phyloP scores from a whole-genome alignment of 2,797 vertebrate species.

The Mareca penelope region DNA sequence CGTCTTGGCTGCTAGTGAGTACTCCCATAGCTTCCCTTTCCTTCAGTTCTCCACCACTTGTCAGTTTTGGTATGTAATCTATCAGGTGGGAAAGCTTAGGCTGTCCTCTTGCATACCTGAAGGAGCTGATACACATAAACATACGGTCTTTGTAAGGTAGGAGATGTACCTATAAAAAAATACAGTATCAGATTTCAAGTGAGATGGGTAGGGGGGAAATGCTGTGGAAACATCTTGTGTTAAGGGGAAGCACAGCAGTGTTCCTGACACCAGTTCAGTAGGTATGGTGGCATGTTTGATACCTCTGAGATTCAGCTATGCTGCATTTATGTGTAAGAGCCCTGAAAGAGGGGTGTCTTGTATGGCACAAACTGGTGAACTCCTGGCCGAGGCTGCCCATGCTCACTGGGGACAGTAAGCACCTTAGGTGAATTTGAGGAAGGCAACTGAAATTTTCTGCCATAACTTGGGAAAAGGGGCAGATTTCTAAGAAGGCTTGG shows the following conservation, averaged over 20 bases:
- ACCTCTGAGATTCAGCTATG: background rate
- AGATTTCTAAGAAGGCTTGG: background rate
- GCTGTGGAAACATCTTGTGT: background rate
- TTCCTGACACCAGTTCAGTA: background rate
- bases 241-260: background rate
- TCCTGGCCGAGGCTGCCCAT: background rate
- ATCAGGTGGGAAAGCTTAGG: background rate
- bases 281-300: background rate
- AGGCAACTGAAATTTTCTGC: background rate
- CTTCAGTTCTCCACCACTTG: background rate
- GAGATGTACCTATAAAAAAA: background rate
- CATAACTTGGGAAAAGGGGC: background rate
- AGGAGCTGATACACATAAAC: background rate
- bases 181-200: background rate
- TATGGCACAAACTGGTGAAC: background rate
- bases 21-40: background rate
- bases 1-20: background rate
- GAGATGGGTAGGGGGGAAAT: background rate
- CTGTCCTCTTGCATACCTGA: background rate
- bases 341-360: background rate
- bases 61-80: accelerated
- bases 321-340: background rate
- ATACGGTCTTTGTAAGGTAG: background rate
- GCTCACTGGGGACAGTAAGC: background rate
- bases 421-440: background rate